Base-by-base conservation (phyloP, 23 tunicate species). In the Ciona savignyi region DNA sequence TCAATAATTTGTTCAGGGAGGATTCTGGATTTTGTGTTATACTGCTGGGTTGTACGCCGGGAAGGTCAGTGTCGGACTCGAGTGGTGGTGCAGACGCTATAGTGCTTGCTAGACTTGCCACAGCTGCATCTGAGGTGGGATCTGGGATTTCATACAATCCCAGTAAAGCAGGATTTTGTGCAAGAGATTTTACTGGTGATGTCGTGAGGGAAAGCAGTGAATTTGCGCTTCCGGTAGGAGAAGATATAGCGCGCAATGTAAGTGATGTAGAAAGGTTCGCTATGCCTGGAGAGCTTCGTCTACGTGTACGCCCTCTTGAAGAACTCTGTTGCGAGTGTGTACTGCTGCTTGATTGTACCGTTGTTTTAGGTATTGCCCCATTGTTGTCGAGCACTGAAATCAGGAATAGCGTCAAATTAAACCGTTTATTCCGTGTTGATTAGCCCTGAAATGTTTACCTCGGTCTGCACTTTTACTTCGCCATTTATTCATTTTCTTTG, bases 101-200 rank as follows among this genome's bases (percentile, higher is more conserved):
- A 6, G 62, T 65, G 34, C 28, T 32, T 32, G 72, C 70, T 27
- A 77, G 29, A 2, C 70, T 33, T n/a, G 72, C 81, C 24, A 77
- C 81, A 4, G 81, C 81, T 24, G 72, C 81, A 20, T 77, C 24
- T 1, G 81, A 77, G 2, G 81, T 77, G 24, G 81, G 81, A 23
- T 77, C 81, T 26, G 72, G 81, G 6, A 33, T 32, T 23, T 66
- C 56, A 33, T 77, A 77, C 1, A 77, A 23, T 26, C 81, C 81
- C 33, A 77, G 25, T 3, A 68, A 69, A 1, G 81, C 72, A 24
- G 81, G 81, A 32, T 77, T 77, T 35, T 77, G 72, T 25, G 81
- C 81, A 25, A 77, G 34, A 30, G 81, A 68, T 3, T 68, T 69
- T 9, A 77, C 81, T 2, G 81, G 81, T 25, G 81, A 77, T 23